Percentiles rank a stretch among this genome's conserved stretches.
Evolutionary conservation across 2,113 vertebrate genomes (phyloP).

Genomic region (Sebastes schlegelii): DNA sequence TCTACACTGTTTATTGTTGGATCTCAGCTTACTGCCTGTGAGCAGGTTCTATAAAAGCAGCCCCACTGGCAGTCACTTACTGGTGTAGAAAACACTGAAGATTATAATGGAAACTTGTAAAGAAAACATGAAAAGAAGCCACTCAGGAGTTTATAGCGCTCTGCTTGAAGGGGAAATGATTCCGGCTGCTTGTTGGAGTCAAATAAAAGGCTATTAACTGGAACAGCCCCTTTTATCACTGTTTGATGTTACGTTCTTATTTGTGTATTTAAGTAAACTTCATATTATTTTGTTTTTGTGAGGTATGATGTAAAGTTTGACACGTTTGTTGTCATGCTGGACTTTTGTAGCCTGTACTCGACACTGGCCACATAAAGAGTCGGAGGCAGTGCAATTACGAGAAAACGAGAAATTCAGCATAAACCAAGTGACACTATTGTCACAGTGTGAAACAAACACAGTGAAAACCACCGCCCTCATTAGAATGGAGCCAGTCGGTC

Average conservation of each 20-base stretch:
- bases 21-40: conserved; percentile 64
- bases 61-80: conserved; percentile 56
- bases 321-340: conserved; percentile 9
- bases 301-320: conserved; percentile 26
- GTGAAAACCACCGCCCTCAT: neutral
- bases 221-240: conserved; percentile 51
- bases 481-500: neutral
- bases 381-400: neutral
- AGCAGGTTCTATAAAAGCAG: conserved; percentile 71
- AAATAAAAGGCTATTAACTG: conserved; percentile 73
- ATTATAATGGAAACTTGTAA: conserved; percentile 79
- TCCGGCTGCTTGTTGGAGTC: conserved; percentile 73
- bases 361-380: neutral
- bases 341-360: conserved; percentile 4
- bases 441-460: neutral
- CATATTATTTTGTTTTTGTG: conserved; percentile 32
- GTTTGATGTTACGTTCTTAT: conserved; percentile 65
- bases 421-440: neutral
- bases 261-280: conserved; percentile 30
- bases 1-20: conserved; percentile 57
- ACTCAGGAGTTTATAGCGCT: conserved; percentile 73
- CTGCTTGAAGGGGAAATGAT: conserved; percentile 71
- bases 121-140: conserved; percentile 82
- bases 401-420: neutral
- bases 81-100: conserved; percentile 67